These are phyloP conservation scores for Odontothrips loti DNA, from an alignment of 2,888 invertebrate species.

Conservation along the genomic window DNA sequence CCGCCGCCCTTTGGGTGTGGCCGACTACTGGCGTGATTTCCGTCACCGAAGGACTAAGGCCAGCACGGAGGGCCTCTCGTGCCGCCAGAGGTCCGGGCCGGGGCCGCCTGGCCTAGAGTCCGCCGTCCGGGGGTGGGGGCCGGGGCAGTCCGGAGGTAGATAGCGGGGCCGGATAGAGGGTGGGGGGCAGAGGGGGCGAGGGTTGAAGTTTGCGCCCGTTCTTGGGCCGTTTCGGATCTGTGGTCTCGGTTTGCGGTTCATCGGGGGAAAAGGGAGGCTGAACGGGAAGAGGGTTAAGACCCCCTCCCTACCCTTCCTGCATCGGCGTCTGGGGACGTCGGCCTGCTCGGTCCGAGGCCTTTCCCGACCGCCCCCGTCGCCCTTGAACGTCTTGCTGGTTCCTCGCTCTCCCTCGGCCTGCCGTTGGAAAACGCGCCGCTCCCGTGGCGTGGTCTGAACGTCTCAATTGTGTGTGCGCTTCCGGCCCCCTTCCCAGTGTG, in stretches of 20 bases:
- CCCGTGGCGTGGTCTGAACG: background rate
- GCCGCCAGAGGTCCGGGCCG: background rate
- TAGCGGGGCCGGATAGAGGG: background rate
- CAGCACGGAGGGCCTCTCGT: background rate
- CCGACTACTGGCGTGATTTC: background rate
- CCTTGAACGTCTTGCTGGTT: no score
- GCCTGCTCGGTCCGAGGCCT: no score
- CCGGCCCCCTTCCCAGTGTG: no score
- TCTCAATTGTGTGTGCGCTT: background rate
- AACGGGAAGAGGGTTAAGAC: background rate
- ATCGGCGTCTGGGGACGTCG: no score
- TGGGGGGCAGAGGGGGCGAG: background rate
- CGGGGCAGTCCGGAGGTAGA: background rate
- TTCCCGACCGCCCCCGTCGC: no score
- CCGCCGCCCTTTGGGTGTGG: background rate
- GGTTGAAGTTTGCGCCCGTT: constrained; percentile 3
- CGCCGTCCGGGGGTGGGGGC: background rate
- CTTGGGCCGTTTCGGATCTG: background rate
- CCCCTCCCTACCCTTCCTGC: no score
- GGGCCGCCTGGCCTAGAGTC: no score
- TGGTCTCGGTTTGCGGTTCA: background rate
- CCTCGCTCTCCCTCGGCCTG: background rate
- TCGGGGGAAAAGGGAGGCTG: background rate
- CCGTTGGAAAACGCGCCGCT: background rate
- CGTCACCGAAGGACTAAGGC: background rate